phyloP scores from a whole-genome alignment of 2,797 vertebrate genomes.

The Megaceryle alcyon region DNA sequence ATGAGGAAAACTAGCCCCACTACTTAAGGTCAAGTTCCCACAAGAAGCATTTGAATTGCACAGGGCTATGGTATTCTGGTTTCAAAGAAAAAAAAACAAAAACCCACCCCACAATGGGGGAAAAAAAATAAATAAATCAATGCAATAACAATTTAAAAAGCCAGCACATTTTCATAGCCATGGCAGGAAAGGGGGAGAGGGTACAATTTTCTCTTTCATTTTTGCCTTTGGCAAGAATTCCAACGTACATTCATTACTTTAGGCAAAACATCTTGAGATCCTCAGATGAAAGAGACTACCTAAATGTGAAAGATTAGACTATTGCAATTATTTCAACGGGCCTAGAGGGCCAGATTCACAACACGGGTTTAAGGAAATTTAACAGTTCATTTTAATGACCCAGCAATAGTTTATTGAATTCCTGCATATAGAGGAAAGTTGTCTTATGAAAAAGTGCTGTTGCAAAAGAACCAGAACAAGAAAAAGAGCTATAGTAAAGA shows the following conservation, averaged over 20 bases:
- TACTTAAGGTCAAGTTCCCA: conserved; percentile 24
- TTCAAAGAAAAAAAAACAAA: background rate
- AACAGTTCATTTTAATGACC: background rate
- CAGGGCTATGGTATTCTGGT: background rate
- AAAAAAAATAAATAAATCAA: background rate
- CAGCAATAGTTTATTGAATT: background rate
- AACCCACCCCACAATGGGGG: background rate
- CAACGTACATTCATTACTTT: background rate
- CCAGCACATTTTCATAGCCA: background rate
- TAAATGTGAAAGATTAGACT: conserved; percentile 11
- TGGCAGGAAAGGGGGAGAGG: background rate
- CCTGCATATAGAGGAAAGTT: background rate
- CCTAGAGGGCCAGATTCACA: background rate
- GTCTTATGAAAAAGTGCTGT: background rate
- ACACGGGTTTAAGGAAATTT: background rate
- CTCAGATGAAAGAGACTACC: conserved; percentile 18
- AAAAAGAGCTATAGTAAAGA: background rate
- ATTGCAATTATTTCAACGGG: background rate
- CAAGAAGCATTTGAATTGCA: conserved; percentile 15
- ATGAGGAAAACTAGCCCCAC: background rate
- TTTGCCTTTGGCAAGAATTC: conserved; percentile 27
- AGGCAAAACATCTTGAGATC: conserved; percentile 8
- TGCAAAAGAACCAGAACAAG: background rate
- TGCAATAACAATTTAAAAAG: background rate
- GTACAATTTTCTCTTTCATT: background rate